Evolutionary conservation across 2,888 invertebrate species (phyloP), one percentile per base, ranked within the genome.

Genomic region (Escarpia spicata): DNA sequence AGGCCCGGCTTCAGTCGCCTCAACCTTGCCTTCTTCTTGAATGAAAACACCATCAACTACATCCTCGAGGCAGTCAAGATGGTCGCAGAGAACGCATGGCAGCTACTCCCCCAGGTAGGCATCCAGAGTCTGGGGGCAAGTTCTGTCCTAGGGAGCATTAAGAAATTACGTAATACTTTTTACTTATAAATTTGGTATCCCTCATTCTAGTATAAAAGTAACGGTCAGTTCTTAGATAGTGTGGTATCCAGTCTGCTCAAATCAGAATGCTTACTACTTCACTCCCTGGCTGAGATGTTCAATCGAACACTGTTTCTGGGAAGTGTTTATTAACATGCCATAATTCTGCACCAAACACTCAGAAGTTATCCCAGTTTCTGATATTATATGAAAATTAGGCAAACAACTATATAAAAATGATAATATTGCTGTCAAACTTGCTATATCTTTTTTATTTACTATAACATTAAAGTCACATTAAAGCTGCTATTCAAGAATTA

Each of bases 51-150:
- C 96, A 97, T 98, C 43, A 98, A 98, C 0, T 98, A 98, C 96
- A 97, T 98, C 3, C 97, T 98, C 94, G 98, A 98, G 96, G 98
- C 98, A 0, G 97, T 99, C 37, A 98, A 98, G 96, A 98, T 98
- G 98, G 98, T 98, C 0, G 98, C 98, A 0, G 98, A 98, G 4
- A 98, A 98, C 97, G 98, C 96, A 6, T 98, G 98, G 98, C 98
- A 98, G 95, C 97, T 99, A 90, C 96, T 99, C 92, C 98, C 98
- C 0, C 95, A 95, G 95, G 96, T 96, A 92, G 37, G 26, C 37
- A 92, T 90, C 10, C 44, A n/a, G 9, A 91, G 12, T 89, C 45
- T 10, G 75, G 75, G 19, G 75, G 75, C 26, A 75, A 75, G 19
- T 75, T 75, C 75, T 75, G 75, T 75, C 44, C 15, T 37, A 92